phyloP scores from a whole-genome alignment of 2,797 vertebrate genomes.

The Dermochelys coriacea region DNA sequence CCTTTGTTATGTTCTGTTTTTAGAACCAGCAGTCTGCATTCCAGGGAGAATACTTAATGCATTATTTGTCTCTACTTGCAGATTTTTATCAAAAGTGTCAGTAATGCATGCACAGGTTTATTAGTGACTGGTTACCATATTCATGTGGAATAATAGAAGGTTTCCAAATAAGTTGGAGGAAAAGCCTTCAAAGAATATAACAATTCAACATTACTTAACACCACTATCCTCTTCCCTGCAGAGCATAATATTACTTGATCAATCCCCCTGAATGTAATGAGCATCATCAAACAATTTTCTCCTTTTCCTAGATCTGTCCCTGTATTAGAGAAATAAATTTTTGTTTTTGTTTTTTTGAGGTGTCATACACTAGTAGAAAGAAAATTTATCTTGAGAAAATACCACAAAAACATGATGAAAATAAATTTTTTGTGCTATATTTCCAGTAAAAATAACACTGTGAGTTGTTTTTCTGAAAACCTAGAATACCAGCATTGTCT shows the following conservation, averaged over 20 bases:
- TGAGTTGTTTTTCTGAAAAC: not conserved
- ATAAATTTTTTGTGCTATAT: not conserved
- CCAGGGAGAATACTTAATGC: not conserved
- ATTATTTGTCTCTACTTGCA: not conserved
- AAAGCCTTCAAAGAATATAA: not conserved
- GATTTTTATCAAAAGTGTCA: not conserved
- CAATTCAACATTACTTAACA: not conserved
- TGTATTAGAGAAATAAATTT: not conserved
- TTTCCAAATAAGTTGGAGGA: not conserved
- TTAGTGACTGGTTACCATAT: not conserved
- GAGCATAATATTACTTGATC: not conserved
- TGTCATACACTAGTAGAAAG: not conserved
- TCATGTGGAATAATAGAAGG: not conserved
- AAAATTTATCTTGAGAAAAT: not conserved
- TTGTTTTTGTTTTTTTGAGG: not conserved
- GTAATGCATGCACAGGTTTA: not conserved
- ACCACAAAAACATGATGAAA: not conserved
- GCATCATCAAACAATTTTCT: not conserved
- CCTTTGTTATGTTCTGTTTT: not conserved
- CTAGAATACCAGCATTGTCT: not conserved
- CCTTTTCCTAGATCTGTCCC: not conserved
- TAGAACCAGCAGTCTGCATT: conserved; percentile 11
- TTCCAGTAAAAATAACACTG: not conserved
- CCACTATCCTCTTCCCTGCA: fast-evolving
- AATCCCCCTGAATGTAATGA: not conserved